Evolutionary conservation across 2,797 vertebrate species (phyloP).

Genomic region (Lindbergichthys nudifrons): DNA sequence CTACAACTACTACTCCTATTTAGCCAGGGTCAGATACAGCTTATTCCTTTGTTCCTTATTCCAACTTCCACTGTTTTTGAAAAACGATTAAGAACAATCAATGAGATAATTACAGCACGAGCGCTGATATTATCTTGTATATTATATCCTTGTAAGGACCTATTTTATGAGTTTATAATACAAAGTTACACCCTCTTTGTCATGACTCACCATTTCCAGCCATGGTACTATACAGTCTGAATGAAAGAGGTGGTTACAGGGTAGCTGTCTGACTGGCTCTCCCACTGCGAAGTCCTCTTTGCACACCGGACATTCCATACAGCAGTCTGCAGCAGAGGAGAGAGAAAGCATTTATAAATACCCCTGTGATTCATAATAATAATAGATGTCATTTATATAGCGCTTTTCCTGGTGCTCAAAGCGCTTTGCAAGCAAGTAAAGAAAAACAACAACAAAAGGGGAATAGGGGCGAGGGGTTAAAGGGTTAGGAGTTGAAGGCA

Average conservation of each 20-base stretch:
- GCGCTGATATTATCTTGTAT: neutral
- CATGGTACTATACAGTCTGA: constrained; percentile 98
- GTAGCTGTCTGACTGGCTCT: constrained; percentile 93
- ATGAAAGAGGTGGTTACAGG: constrained; percentile 98
- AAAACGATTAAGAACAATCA: neutral
- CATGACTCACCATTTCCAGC: constrained; percentile 94
- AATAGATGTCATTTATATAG: too few species aligned
- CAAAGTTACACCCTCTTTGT: neutral
- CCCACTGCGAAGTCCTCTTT: constrained; percentile 94
- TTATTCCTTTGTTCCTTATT: neutral
- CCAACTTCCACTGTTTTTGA: neutral
- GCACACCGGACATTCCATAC: constrained; percentile 96
- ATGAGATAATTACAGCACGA: neutral
- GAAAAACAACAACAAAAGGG: too few species aligned
- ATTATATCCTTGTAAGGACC: neutral
- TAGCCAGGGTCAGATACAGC: neutral
- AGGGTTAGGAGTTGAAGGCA: too few species aligned
- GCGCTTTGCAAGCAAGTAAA: too few species aligned
- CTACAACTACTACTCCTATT: neutral
- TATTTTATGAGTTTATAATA: neutral
- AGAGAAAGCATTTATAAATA: neutral
- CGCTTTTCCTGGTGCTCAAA: too few species aligned
- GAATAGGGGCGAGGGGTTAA: too few species aligned
- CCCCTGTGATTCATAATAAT: neutral
- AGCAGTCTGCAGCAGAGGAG: constrained; percentile 81